Conservation (phyloP, 2,797 vertebrate species). For the Eulemur rubriventer region DNA sequence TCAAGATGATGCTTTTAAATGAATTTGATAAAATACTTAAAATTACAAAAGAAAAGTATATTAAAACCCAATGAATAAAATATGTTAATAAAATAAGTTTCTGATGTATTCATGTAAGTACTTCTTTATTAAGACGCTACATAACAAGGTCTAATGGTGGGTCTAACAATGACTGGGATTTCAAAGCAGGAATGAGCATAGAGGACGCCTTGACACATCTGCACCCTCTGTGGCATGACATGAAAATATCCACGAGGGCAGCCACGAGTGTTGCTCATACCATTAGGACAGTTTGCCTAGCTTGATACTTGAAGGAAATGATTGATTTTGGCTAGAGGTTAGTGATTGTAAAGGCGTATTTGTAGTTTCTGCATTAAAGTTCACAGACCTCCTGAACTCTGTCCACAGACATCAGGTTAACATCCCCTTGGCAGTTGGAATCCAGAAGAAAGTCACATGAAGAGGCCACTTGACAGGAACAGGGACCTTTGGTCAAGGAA, state of each 20-base stretch:
- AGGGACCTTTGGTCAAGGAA: neutral
- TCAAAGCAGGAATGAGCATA: too few species aligned
- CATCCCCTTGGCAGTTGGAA: neutral
- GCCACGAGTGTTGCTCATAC: neutral
- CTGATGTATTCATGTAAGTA: neutral
- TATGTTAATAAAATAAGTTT: neutral
- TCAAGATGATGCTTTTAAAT: neutral
- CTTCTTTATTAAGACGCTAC: neutral
- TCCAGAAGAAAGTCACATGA: neutral
- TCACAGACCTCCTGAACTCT: neutral
- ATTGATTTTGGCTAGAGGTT: neutral
- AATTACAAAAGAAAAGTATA: neutral
- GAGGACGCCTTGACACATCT: too few species aligned
- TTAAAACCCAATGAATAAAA: neutral
- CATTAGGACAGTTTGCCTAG: too few species aligned
- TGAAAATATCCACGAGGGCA: accelerated
- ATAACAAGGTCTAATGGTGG: neutral
- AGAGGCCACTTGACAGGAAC: neutral
- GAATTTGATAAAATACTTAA: neutral
- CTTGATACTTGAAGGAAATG: neutral
- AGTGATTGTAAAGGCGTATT: neutral
- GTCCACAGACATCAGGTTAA: neutral
- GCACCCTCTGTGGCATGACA: neutral
- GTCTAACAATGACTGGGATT: neutral
- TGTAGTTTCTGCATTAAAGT: neutral